phyloP scores from a whole-genome alignment of 2,113 vertebrate species.

The Aleadryas rufinucha region DNA sequence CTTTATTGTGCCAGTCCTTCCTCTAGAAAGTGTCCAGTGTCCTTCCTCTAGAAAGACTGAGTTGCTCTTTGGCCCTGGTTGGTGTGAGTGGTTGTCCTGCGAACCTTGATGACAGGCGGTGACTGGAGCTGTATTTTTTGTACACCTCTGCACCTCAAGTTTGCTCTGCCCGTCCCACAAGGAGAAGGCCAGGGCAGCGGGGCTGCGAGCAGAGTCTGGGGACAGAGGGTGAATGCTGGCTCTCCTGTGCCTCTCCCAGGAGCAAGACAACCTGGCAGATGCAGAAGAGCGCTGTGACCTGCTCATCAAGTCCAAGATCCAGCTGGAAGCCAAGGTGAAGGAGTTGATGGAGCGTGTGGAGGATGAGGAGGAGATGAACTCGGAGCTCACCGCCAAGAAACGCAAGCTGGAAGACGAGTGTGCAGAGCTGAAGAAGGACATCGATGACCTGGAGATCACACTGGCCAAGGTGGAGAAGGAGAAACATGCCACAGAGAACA shows the following conservation, averaged over 20 bases:
- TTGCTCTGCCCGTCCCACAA: neutral
- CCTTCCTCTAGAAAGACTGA: neutral
- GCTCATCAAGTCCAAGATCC: constrained; percentile 93
- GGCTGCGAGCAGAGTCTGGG: neutral
- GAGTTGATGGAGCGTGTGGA: constrained; percentile 87
- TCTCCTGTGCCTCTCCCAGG: constrained; percentile 65
- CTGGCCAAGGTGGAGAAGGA: constrained; percentile 94
- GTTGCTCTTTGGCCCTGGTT: neutral
- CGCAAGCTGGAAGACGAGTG: constrained; percentile 92
- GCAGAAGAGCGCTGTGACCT: constrained; percentile 91
- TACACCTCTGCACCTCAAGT: neutral
- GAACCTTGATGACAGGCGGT: rapidly evolving
- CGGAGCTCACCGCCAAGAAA: constrained; percentile 82
- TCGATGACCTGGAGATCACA: constrained; percentile 89
- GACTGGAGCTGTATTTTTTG: neutral
- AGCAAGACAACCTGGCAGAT: constrained; percentile 92
- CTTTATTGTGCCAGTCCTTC: neutral
- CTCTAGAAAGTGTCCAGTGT: neutral
- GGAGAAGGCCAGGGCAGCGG: neutral
- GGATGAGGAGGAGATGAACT: constrained; percentile 89
- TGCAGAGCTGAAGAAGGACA: constrained; percentile 91
- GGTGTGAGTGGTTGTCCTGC: neutral
- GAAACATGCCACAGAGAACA: constrained; percentile 94
- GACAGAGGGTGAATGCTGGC: neutral
- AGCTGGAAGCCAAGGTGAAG: constrained; percentile 89